Conservation (phyloP, 92 coral and sea anemone genomes). For the Epizoanthus fatuus region DNA sequence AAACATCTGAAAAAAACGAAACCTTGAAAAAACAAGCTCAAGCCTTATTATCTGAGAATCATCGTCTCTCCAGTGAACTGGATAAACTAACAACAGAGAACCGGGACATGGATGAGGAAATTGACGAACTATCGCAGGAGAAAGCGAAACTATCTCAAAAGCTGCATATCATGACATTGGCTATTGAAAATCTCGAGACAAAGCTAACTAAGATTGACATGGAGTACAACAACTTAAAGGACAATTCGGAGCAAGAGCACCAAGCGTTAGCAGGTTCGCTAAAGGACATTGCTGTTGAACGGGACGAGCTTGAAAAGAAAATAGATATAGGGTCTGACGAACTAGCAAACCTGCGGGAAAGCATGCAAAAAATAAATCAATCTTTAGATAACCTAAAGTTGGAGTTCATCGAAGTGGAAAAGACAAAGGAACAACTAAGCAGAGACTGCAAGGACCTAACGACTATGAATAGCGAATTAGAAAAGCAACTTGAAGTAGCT, state of each 20-base stretch:
- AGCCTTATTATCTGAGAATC: slow-evolving; percentile 16
- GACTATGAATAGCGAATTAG: background rate
- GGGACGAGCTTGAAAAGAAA: background rate
- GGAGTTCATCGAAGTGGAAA: background rate
- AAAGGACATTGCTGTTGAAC: background rate
- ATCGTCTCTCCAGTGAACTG: background rate
- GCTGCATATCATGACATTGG: slow-evolving; percentile 53
- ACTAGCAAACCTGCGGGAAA: slow-evolving; percentile 6
- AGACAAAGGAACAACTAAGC: background rate
- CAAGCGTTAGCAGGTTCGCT: background rate
- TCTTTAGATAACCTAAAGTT: slow-evolving; percentile 12
- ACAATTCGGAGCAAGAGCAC: slow-evolving; percentile 51
- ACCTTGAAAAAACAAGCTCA: slow-evolving; percentile 4
- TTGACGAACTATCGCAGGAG: slow-evolving; percentile 29
- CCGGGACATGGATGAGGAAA: slow-evolving; percentile 39
- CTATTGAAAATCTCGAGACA: slow-evolving; percentile 33
- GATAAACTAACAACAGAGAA: slow-evolving; percentile 13
- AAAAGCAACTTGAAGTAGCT: background rate
- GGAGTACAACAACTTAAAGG: slow-evolving; percentile 34
- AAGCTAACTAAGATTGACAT: slow-evolving; percentile 26
- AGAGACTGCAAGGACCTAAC: slow-evolving; percentile 1
- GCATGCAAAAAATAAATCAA: slow-evolving; percentile 9
- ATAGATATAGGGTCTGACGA: slow-evolving; percentile 20
- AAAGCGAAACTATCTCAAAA: slow-evolving; percentile 25
- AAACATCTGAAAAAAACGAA: background rate